A percentile compares a stretch with the other conserved stretches of the same genome.
phyloP scores from a whole-genome alignment of 2,113 vertebrate species.

The Strix uralensis region DNA sequence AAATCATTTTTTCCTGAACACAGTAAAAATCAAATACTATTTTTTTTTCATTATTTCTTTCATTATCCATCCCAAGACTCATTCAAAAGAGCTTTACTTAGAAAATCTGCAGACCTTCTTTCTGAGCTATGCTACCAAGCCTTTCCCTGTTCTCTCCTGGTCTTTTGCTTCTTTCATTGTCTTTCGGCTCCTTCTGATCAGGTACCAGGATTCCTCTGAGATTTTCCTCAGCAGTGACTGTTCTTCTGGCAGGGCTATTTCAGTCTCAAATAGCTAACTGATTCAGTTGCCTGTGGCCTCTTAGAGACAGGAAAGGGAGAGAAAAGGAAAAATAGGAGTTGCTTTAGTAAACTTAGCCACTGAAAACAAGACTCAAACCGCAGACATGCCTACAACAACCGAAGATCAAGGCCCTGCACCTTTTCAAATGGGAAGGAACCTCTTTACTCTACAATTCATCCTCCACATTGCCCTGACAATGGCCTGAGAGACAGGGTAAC shows the following conservation, averaged over 20 bases:
- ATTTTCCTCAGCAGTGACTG: not conserved
- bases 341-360: not conserved
- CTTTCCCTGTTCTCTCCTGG: not conserved
- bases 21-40: not conserved
- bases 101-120: not conserved
- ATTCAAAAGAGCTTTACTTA: not conserved
- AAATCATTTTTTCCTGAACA: not conserved
- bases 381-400: not conserved
- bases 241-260: not conserved
- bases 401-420: not conserved
- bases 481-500: not conserved
- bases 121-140: accelerated
- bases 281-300: not conserved
- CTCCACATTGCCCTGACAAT: not conserved
- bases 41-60: not conserved
- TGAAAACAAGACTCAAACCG: not conserved
- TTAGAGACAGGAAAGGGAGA: not conserved
- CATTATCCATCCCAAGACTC: not conserved
- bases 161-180: not conserved
- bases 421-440: not conserved
- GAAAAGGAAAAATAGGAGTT: not conserved
- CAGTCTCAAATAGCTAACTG: not conserved
- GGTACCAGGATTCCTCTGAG: not conserved
- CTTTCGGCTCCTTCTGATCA: not conserved
- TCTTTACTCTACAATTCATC: not conserved